These are phyloP conservation scores for Amphipyra berbera DNA, from an alignment of 2,888 invertebrate genomes.

Conservation along the genomic window DNA sequence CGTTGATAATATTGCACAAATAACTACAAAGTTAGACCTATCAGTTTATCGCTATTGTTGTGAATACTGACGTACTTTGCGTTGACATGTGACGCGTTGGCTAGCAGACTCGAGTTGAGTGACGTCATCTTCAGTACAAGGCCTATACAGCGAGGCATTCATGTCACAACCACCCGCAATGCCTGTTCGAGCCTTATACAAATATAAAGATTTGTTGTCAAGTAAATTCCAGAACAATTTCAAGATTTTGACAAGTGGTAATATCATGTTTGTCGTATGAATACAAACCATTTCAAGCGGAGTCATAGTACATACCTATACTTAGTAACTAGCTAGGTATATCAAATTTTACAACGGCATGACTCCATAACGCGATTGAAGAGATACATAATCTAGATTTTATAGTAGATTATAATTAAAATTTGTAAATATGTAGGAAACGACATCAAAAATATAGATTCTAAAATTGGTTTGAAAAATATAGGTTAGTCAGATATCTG, in stretches of 20 bases:
- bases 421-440: slow-evolving; percentile 55
- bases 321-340: slow-evolving; percentile 65
- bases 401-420: slow-evolving; percentile 41
- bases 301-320: slow-evolving; percentile 57
- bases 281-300: slow-evolving; percentile 61
- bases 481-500: slow-evolving; percentile 47
- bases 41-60: too few species aligned
- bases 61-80: too few species aligned
- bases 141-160: too few species aligned
- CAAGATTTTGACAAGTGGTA: slow-evolving; percentile 8
- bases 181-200: not conserved
- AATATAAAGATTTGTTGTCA: not conserved
- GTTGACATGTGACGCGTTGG: too few species aligned
- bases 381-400: slow-evolving; percentile 41
- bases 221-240: not conserved
- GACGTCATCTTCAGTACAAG: not conserved
- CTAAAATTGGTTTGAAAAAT: slow-evolving; percentile 55
- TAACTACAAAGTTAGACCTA: too few species aligned
- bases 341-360: slow-evolving; percentile 51
- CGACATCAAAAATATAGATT: slow-evolving; percentile 58
- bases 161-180: not conserved
- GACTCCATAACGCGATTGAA: slow-evolving; percentile 40
- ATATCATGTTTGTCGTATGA: not conserved
- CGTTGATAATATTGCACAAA: too few species aligned
- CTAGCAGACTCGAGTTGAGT: too few species aligned